Evolutionary conservation across 1,140 invertebrate genomes (phyloP).

Genomic region (Plodia interpunctella): DNA sequence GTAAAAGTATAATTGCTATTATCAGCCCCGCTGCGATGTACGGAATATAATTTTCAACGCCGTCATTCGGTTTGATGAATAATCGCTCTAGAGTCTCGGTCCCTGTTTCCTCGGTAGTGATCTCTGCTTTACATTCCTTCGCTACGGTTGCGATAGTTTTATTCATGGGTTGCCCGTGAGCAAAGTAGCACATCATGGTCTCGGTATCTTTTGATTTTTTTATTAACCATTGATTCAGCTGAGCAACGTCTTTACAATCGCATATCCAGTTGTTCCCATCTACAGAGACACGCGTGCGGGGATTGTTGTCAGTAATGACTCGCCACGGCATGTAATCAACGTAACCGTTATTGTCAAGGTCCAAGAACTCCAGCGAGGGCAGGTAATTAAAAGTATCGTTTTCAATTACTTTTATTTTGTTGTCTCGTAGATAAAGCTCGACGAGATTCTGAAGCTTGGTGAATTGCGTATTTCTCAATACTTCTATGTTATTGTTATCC

Average conservation of each 20-base stretch:
- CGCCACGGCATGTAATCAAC: slow-evolving; percentile 87
- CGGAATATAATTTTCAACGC: slow-evolving; percentile 83
- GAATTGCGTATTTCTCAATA: slow-evolving; percentile 88
- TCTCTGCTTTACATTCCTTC: slow-evolving; percentile 72
- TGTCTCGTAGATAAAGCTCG: slow-evolving; percentile 89
- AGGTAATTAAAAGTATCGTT: slow-evolving; percentile 87
- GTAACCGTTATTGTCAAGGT: slow-evolving; percentile 88
- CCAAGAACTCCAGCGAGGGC: slow-evolving; percentile 84
- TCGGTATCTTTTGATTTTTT: slow-evolving; percentile 74
- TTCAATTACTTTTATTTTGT: slow-evolving; percentile 84
- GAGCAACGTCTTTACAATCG: slow-evolving; percentile 81
- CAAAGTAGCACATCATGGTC: slow-evolving; percentile 69
- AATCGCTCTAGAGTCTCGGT: slow-evolving; percentile 76
- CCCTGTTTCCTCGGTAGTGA: slow-evolving; percentile 65
- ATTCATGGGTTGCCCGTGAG: slow-evolving; percentile 67
- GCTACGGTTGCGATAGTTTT: slow-evolving; percentile 67
- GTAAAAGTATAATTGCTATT: slow-evolving; percentile 84
- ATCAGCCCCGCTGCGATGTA: slow-evolving; percentile 87
- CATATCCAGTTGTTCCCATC: slow-evolving; percentile 86
- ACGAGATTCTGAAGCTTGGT: slow-evolving; percentile 83
- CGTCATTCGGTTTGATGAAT: slow-evolving; percentile 73
- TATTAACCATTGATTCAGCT: slow-evolving; percentile 81
- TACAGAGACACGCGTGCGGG: slow-evolving; percentile 79
- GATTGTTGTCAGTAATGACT: slow-evolving; percentile 76
- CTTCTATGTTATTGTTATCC: slow-evolving; percentile 87